A percentile compares a stretch with the other conserved stretches of the same genome.
phyloP scores from a whole-genome alignment of 2,888 invertebrate species.

The Halocaridina rubra region DNA sequence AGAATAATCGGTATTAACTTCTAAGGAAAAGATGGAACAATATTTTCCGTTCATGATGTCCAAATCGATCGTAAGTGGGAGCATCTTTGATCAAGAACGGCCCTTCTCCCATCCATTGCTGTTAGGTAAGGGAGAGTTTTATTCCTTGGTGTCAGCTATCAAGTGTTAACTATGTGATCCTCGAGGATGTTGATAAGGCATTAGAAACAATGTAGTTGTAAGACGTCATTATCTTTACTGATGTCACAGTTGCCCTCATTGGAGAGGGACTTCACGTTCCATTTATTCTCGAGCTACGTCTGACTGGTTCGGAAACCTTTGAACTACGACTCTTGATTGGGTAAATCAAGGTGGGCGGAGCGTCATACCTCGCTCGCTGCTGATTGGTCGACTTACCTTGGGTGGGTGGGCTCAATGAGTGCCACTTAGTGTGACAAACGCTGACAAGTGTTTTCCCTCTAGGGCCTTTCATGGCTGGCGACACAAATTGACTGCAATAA shows the following conservation, averaged over 20 bases:
- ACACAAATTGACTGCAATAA: conserved; percentile 62
- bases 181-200: no score
- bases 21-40: no score
- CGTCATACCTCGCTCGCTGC: not conserved
- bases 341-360: conserved; percentile 36
- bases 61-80: no score
- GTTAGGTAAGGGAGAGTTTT: no score
- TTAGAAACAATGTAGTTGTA: no score
- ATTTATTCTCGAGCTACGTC: conserved; percentile 21
- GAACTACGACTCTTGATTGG: conserved; percentile 51
- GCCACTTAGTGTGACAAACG: conserved; percentile 59
- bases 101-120: no score
- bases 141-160: no score
- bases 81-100: no score
- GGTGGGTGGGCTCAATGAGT: conserved; percentile 39
- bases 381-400: conserved; percentile 4
- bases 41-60: no score
- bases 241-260: conserved; percentile 56
- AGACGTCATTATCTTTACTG: conserved; percentile 42
- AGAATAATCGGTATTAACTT: no score
- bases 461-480: conserved; percentile 59
- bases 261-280: conserved; percentile 42
- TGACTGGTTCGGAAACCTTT: conserved; percentile 40
- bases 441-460: conserved; percentile 59
- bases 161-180: no score